Conservation (phyloP, 2,797 vertebrate genomes). For the Protosalanx chinensis region DNA sequence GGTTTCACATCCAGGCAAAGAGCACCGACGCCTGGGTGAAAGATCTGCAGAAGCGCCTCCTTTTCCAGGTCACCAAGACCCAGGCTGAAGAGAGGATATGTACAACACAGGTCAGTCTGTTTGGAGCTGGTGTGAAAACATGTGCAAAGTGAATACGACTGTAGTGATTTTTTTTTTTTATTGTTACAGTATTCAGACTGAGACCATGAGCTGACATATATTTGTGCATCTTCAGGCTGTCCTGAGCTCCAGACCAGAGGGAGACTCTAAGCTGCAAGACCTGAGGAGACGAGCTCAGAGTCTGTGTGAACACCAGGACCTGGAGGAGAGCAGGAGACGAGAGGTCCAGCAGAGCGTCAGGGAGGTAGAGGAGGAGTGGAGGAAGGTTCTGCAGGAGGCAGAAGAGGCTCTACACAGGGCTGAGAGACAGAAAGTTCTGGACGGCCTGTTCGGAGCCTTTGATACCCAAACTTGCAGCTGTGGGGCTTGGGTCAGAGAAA, state of each 20-base stretch:
- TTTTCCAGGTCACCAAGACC: constrained; percentile 47
- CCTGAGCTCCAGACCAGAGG: constrained; percentile 61
- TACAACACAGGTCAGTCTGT: constrained; percentile 73
- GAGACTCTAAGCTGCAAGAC: constrained; percentile 64
- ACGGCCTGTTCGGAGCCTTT: constrained; percentile 54
- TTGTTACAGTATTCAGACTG: not conserved
- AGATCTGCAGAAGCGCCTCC: constrained; percentile 67
- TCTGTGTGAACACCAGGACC: constrained; percentile 35
- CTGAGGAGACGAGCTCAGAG: constrained; percentile 26
- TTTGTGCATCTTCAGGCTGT: constrained; percentile 64
- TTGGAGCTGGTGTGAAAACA: not conserved
- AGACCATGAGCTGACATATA: not conserved
- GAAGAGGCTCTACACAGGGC: constrained; percentile 32
- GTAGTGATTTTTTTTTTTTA: not conserved
- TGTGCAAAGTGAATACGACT: not conserved
- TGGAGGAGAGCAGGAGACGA: constrained; percentile 37
- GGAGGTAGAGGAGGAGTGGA: constrained; percentile 45
- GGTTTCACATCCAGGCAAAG: constrained; percentile 64
- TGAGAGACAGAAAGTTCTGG: constrained; percentile 43
- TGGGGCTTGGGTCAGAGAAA: constrained; percentile 66
- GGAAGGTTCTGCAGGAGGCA: constrained; percentile 34
- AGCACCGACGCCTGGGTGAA: constrained; percentile 72
- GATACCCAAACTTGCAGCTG: constrained; percentile 60
- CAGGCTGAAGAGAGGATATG: constrained; percentile 63
- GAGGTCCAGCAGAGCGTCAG: constrained; percentile 26